These are phyloP conservation scores for Sphaeridia pumilis DNA, from an alignment of 2,888 invertebrate species.

Conservation along the genomic window DNA sequence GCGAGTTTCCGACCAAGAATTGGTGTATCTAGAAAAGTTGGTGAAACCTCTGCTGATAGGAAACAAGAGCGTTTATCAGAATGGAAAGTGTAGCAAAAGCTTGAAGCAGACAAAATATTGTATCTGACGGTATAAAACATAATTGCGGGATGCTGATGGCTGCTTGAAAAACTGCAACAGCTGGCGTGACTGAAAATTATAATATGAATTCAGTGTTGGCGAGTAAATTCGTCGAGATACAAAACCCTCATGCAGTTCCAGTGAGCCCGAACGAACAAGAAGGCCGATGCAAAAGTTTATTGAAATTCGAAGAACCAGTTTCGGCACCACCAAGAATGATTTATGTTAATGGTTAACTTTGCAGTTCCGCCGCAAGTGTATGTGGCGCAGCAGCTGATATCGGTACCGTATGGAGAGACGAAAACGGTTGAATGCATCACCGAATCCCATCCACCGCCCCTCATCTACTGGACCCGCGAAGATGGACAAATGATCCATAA, in stretches of 20 bases:
- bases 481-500: slow-evolving; percentile 83
- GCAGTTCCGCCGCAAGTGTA: slow-evolving; percentile 83
- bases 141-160: background rate
- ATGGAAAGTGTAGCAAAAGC: no score
- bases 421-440: slow-evolving; percentile 79
- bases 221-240: background rate
- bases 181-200: background rate
- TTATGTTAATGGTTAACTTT: slow-evolving; percentile 36
- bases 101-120: no score
- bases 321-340: no score
- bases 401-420: slow-evolving; percentile 67
- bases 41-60: no score
- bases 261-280: background rate
- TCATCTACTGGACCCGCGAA: slow-evolving; percentile 81
- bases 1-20: background rate
- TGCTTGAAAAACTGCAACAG: background rate
- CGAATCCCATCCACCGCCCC: slow-evolving; percentile 79
- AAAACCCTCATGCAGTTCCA: background rate
- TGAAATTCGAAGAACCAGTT: slow-evolving; percentile 3
- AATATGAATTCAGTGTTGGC: background rate
- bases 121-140: background rate
- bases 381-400: slow-evolving; percentile 66
- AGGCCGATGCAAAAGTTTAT: background rate
- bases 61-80: no score
- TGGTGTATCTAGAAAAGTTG: no score